phyloP scores from a whole-genome alignment of 1,140 invertebrate genomes.

The Drosophila cardini region DNA sequence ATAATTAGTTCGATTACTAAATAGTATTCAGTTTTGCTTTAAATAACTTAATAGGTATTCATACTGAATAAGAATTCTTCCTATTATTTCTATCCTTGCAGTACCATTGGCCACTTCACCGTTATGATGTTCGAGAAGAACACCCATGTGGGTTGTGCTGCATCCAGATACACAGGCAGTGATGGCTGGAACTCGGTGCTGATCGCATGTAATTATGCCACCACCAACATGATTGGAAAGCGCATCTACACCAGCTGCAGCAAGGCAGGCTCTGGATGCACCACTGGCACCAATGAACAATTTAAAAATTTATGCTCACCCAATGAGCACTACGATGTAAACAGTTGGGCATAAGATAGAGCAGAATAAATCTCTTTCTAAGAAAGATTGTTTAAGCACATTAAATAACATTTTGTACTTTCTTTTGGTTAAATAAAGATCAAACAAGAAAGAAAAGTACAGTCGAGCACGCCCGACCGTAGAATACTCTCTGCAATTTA shows the following conservation, averaged over 20 bases:
- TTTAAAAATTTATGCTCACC: constrained; percentile 61
- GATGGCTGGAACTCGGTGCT: constrained; percentile 43
- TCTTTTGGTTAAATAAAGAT: no score
- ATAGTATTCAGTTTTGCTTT: no score
- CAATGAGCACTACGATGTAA: constrained; percentile 69
- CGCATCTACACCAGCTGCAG: constrained; percentile 56
- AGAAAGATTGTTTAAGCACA: neutral
- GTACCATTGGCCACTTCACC: constrained; percentile 71
- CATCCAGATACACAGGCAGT: constrained; percentile 39
- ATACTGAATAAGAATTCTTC: no score
- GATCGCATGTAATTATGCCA: constrained; percentile 70
- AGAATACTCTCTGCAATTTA: no score
- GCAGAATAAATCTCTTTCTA: neutral
- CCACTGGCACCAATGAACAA: constrained; percentile 46
- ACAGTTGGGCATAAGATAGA: constrained; percentile 39
- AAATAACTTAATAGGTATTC: no score
- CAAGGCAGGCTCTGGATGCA: constrained; percentile 44
- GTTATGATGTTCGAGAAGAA: constrained; percentile 70
- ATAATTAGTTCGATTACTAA: no score
- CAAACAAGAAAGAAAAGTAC: no score
- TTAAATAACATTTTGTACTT: neutral
- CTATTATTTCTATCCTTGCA: neutral
- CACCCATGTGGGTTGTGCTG: constrained; percentile 63
- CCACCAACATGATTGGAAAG: constrained; percentile 59
- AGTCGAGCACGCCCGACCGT: no score